These are phyloP conservation scores for Scleropages formosus DNA, from an alignment of 2,797 vertebrate species.

Conservation along the genomic window DNA sequence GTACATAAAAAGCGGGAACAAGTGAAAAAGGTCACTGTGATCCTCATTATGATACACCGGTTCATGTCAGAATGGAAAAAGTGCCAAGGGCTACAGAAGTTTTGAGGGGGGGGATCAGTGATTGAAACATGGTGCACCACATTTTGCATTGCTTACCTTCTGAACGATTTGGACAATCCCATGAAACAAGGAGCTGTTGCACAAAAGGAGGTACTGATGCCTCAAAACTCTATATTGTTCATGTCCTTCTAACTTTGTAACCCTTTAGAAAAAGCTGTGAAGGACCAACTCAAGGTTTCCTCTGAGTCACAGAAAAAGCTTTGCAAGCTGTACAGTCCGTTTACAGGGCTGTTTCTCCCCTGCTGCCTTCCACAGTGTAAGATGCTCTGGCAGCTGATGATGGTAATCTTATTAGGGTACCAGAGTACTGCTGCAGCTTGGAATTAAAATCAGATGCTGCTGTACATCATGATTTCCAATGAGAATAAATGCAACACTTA, in stretches of 20 bases:
- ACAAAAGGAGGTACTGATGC: constrained; percentile 14
- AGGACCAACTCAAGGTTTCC: constrained; percentile 28
- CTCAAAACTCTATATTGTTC: neutral
- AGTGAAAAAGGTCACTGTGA: neutral
- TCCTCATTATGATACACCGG: no score
- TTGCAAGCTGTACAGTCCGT: neutral
- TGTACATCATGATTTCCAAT: neutral
- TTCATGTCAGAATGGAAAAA: no score
- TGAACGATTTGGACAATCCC: no score
- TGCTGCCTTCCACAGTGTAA: neutral
- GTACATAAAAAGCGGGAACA: neutral
- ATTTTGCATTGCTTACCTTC: no score
- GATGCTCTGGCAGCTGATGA: neutral
- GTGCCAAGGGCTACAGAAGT: no score
- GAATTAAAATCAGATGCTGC: neutral
- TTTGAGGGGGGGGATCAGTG: no score
- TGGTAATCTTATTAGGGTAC: neutral
- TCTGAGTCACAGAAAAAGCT: neutral
- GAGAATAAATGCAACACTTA: neutral
- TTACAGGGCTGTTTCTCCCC: neutral
- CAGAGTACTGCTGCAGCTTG: neutral
- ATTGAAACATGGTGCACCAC: no score
- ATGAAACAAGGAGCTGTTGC: no score
- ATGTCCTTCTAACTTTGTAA: no score
- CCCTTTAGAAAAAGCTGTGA: neutral